A percentile compares a stretch with the other conserved stretches of the same genome.
Evolutionary conservation across 2,797 vertebrate species (phyloP).

Genomic region (Lepus oiostolus): DNA sequence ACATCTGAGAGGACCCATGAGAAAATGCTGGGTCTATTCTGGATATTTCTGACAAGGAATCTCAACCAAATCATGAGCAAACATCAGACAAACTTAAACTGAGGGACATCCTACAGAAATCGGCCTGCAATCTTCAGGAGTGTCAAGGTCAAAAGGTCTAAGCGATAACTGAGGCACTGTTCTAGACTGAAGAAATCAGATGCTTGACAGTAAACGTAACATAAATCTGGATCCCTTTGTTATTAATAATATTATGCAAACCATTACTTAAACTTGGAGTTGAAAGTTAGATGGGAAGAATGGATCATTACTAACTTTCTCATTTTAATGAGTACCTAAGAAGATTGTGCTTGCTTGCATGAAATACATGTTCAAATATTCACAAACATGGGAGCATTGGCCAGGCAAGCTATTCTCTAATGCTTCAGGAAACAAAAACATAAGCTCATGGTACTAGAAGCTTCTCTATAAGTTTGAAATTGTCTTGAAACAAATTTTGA

Average conservation of each 20-base stretch:
- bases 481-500: background rate
- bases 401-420: background rate
- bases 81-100: background rate
- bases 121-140: background rate
- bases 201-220: background rate
- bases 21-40: background rate
- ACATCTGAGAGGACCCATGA: background rate
- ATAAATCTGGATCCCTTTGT: background rate
- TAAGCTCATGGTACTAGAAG: background rate
- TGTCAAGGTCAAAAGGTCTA: background rate
- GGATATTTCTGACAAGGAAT: background rate
- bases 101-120: background rate
- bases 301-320: background rate
- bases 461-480: background rate
- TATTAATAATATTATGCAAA: background rate
- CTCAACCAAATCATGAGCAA: background rate
- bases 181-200: background rate
- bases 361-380: background rate
- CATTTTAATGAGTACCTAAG: background rate
- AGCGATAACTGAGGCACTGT: background rate
- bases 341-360: background rate
- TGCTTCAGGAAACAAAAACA: background rate
- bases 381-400: background rate
- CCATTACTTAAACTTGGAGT: background rate
- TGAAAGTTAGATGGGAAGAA: background rate